Base-by-base conservation (phyloP, 2,888 invertebrate genomes). In the Cenopis cana region DNA sequence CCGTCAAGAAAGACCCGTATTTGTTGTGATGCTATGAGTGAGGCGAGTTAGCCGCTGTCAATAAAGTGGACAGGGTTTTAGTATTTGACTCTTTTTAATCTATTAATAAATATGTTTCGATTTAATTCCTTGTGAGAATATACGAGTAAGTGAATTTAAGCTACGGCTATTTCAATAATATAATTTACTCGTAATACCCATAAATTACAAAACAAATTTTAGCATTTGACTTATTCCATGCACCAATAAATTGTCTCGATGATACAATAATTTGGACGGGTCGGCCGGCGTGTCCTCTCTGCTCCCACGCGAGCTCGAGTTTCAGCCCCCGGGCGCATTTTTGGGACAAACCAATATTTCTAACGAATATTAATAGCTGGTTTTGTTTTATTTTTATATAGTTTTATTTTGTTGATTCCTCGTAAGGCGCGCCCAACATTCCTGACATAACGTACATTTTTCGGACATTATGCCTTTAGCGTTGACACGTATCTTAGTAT, bases 301-400 rank as follows among this genome's bases (percentile, higher is more conserved):
- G 85, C 91, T 83, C 92, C 92, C 89, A 91, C 93, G 85, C 84
- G 73, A 82, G 82, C 85, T 90, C 90, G 84, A 79, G 85, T 89
- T 89, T 88, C 92, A 90, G 92, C 92, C 93, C 86, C 90, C 83
- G 89, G 93, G 91, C 91, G 83, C 88, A 89, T 90, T 88, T 92
- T 93, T 90, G 90, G 91, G 91, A 92, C 91, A 93, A 92, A 90
- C 92, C 91, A 91, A 92, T 93, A 92, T 89, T 89, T 92, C 90
- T 91, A 93, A 92, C 91, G 90, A 93, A 90, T 93, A 93, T 93
- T 93, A 93, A 92, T 92, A 87, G 89, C 85, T 76, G 78, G 78
- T 89, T 91, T 89, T 91, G 86, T 86, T 89, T 85, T 89, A 88
- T 83, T 90, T 89, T 82, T 80, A 79, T 77, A 74, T 77, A 82